Evolutionary conservation across 1,140 invertebrate genomes (phyloP), one percentile per base, ranked within the genome.

Genomic region (Eueides isabella): DNA sequence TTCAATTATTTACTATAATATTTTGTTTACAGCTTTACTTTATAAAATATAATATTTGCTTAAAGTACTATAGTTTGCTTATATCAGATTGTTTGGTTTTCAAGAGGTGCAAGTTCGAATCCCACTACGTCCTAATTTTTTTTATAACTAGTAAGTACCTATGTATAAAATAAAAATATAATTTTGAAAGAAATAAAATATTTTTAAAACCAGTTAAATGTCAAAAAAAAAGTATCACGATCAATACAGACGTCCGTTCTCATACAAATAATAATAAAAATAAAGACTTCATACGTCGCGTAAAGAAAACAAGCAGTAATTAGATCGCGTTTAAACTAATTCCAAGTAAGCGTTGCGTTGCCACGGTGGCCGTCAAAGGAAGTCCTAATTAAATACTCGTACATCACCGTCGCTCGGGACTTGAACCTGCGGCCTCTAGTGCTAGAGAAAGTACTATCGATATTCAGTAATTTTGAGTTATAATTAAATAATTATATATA

Each of bases 351-450:
- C 55, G 67, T 23, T 19, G 66, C 67, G 55, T 61, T 55, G 68
- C 61, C 61, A 63, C 74, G 75, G 77, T 72, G 78, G 70, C 77
- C 76, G 71, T 77, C 74, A 80, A 80, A 82, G 89, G 87, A 91
- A 90, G 83, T 84, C 81, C 88, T 89, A 89, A 91, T 91, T 91
- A 91, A 91, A 91, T 86, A 80, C 67, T 83, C 85, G 83, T 91
- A 88, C 87, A 90, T 91, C 89, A 90, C 81, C 78, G 79, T 77
- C 83, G 68, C 66, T 61, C 77, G 71, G 75, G 80, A 76, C 33
- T 74, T 72, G 76, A 81, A 78, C 74, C 76, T 74, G 73, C 78
- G 78, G 78, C 77, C 80, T 79, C 79, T 83, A 82, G 80, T 79
- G 82, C 73, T 29, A 70, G 71, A 67, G 29, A 23, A 31, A 23